Evolutionary conservation across 2,113 vertebrate species (phyloP), one percentile per base, ranked within the genome.

Genomic region (Gorsachius goisagi): DNA sequence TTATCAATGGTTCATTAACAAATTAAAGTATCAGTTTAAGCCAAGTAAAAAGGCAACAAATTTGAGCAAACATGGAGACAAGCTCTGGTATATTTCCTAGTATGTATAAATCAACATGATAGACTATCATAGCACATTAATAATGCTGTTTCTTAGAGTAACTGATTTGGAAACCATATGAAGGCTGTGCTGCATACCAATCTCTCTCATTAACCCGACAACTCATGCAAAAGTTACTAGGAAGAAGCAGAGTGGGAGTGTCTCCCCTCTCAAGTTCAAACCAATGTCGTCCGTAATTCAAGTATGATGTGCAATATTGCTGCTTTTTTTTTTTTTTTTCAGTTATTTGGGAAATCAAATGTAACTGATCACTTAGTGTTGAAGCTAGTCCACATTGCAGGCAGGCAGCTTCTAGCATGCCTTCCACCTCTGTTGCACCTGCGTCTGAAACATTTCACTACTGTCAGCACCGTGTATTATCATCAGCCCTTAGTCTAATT

Each of bases 391-490:
- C 13, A 1, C n/a, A 2, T 3, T 60, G 55, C 82, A 81, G 78
- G 11, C 55, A 53, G 69, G 11, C 55, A 53, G 69, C 1, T 9
- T 12, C 1, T 33, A 22, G n/a, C 1, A 2, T 22, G 47, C 21
- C 39, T 74, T 78, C 79, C 20, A 9, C 18, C 15, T 52, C 60
- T 76, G 15, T 39, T 58, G 59, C 58, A 33, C 19, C 28, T 30
- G 32, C 1, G 0, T 17, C 75, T 55, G 49, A 52, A 44, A 69
- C 44, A 37, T 27, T 6, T 28, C 72, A 19, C 50, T 59, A 5
- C 56, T 37, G 28, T 18, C 62, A 83, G 66, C 35, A 30, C 0
- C 0, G 2, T 3, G 26, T 26, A 3, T 33, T 9, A 0, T 8
- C 74, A 60, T n/a, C 68, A 39, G 3, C 66, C 49, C 62, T 66